Percentiles rank a stretch among this genome's conserved stretches.
phyloP scores from a whole-genome alignment of 2,113 vertebrate species.

The Paramisgurnus dabryanus region DNA sequence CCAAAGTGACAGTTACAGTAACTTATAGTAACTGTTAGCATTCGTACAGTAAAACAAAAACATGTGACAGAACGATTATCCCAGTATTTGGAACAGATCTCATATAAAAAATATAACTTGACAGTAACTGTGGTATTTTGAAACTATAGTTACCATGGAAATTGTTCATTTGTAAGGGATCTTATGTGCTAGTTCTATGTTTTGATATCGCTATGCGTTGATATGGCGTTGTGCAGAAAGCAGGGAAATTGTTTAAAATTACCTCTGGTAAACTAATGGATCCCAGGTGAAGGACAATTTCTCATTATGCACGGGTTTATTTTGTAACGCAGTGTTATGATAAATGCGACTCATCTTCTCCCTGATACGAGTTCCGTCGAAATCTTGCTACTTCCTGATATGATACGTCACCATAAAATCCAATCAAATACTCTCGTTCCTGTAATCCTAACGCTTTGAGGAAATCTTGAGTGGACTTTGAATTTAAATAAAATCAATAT shows the following conservation, averaged over 20 bases:
- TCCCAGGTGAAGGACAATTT: constrained; percentile 67
- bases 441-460: not conserved
- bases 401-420: constrained; percentile 34
- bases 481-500: not conserved
- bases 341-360: constrained; percentile 82
- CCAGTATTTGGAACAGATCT: not conserved
- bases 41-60: not conserved
- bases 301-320: constrained; percentile 79
- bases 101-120: not conserved
- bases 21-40: too few relatives aligned
- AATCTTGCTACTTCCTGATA: constrained; percentile 60
- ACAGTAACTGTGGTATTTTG: too few relatives aligned
- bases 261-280: constrained; percentile 77
- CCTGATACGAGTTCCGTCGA: constrained; percentile 1
- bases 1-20: not conserved
- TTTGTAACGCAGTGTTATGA: constrained; percentile 73
- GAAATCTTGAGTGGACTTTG: not conserved
- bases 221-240: not conserved
- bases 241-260: constrained; percentile 31
- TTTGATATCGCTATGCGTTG: not conserved
- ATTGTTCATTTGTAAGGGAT: not conserved
- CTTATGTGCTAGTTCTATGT: not conserved
- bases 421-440: not conserved
- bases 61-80: too few relatives aligned
- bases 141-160: not conserved